Conservation (phyloP, 2,797 vertebrate genomes). For the Limosa lapponica region DNA sequence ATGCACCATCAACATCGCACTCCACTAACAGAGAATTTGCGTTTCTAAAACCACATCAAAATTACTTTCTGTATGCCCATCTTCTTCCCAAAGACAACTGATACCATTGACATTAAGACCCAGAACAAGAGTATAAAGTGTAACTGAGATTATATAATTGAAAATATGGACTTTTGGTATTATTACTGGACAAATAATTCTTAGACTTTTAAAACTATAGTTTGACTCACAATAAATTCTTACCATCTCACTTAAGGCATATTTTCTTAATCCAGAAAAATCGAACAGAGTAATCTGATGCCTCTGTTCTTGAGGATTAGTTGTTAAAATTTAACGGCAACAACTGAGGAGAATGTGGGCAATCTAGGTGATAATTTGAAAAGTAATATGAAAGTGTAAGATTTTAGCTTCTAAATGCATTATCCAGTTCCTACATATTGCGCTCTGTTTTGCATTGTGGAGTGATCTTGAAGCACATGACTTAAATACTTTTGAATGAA, state of each 20-base stretch:
- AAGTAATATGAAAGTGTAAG: background rate
- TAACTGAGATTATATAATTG: background rate
- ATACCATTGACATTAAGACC: background rate
- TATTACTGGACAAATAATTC: background rate
- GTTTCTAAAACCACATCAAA: background rate
- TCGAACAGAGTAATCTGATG: background rate
- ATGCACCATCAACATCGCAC: accelerated
- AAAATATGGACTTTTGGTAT: background rate
- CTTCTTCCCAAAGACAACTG: background rate
- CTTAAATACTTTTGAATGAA: background rate
- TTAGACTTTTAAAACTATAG: background rate
- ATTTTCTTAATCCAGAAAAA: background rate
- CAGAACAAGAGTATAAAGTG: background rate
- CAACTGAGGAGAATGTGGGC: background rate
- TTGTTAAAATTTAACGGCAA: background rate
- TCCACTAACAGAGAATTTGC: accelerated
- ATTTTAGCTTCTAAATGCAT: background rate
- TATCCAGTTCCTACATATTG: background rate
- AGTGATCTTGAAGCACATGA: background rate
- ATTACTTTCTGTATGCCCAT: accelerated
- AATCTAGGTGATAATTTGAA: background rate
- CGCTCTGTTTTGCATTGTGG: background rate
- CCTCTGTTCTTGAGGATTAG: background rate
- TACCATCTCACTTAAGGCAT: background rate
- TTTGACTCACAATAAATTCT: background rate